phyloP scores from a whole-genome alignment of 2,113 vertebrate genomes.

The Lophura nycthemera region DNA sequence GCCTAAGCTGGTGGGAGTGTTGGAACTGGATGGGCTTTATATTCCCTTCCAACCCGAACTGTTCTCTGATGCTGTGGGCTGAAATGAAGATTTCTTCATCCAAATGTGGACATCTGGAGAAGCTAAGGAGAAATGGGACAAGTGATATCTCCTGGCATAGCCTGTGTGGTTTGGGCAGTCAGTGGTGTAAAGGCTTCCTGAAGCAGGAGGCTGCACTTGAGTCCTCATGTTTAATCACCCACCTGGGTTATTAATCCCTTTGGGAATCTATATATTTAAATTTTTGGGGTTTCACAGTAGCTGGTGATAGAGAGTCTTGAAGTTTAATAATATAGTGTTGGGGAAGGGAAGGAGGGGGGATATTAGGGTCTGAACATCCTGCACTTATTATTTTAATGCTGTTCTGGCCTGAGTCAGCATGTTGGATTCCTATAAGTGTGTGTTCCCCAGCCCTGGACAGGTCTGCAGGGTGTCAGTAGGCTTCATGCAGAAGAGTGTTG shows the following conservation, averaged over 20 bases:
- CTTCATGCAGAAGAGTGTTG: background rate
- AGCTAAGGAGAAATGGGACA: background rate
- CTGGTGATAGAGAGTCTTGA: background rate
- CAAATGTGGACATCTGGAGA: accelerated
- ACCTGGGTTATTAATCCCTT: conserved; percentile 11
- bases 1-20: background rate
- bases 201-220: background rate
- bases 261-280: background rate
- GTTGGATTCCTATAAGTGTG: background rate
- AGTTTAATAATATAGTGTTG: background rate
- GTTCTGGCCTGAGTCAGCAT: background rate
- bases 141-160: background rate
- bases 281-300: background rate
- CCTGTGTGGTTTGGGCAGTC: background rate
- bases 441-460: background rate
- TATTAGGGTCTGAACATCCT: background rate
- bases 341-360: background rate
- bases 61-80: background rate
- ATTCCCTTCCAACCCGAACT: background rate
- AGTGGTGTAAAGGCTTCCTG: background rate
- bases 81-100: background rate
- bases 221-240: background rate
- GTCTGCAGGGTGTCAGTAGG: background rate
- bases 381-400: background rate
- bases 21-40: background rate